Conservation (phyloP, 1,140 invertebrate genomes). For the Pseudomyrmex flavicornis region DNA sequence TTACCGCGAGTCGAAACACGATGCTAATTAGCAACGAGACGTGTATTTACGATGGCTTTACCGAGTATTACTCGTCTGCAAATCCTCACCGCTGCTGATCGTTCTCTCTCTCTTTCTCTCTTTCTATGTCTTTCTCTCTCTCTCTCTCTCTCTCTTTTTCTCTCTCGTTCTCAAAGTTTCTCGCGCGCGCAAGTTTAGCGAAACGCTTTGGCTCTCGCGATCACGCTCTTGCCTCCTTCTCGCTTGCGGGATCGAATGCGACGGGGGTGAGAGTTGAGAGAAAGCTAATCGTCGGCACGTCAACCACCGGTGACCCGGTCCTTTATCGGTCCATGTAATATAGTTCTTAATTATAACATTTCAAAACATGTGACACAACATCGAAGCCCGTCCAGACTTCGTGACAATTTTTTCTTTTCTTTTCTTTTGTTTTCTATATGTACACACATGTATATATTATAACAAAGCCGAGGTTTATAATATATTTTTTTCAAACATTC, state of each 20-base stretch:
- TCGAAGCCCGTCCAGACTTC: too few species aligned
- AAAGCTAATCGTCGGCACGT: constrained; percentile 31
- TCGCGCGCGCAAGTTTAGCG: constrained; percentile 44
- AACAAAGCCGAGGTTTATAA: too few species aligned
- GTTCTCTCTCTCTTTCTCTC: constrained; percentile 15
- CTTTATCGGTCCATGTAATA: neutral
- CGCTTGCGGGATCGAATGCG: neutral
- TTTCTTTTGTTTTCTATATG: too few species aligned
- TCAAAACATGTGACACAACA: too few species aligned
- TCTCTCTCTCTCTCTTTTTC: too few species aligned
- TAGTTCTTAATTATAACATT: too few species aligned
- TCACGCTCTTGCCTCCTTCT: constrained; percentile 15
- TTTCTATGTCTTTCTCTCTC: too few species aligned
- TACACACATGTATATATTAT: too few species aligned
- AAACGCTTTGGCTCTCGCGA: constrained; percentile 15
- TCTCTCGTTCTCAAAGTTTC: neutral
- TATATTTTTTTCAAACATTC: too few species aligned
- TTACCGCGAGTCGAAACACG: constrained; percentile 48
- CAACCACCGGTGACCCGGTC: neutral
- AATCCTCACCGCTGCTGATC: constrained; percentile 21
- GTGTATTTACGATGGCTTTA: constrained; percentile 50
- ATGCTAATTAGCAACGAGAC: constrained; percentile 55
- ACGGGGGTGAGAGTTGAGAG: neutral
- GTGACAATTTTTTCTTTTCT: too few species aligned
- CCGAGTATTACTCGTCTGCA: constrained; percentile 32